Base-by-base conservation (phyloP, 2,797 vertebrate species). In the Arctocebus calabarensis region DNA sequence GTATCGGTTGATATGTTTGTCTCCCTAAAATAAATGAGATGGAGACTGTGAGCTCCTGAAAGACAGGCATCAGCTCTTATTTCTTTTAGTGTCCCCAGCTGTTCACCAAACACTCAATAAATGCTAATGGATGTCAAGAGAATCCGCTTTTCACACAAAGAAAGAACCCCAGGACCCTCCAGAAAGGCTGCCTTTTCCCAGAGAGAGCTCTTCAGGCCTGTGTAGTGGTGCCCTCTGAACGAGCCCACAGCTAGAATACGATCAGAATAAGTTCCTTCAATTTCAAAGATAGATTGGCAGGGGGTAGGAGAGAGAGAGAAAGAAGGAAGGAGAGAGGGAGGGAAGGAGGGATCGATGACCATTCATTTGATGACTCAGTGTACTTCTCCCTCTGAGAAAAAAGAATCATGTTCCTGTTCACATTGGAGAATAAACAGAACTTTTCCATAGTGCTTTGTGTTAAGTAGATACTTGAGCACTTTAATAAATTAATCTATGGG, bases 41-140 rank as follows among this genome's bases (percentile, higher is more conserved):
- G 8, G 71, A 90, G 43, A 62, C 4, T 57, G 22, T 83, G 77
- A 84, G 25, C 74, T 78, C 57, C 90, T 66, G 6, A 93, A 86
- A 86, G 64, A 90, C 19, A 78, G 43, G n/a, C 64, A 88, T 88
- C 20, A 40, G 40, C 68, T 79, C 62, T 85, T 34, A 82, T 23
- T 88, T 84, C 75, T 95, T 93, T 89, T 91, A 64, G 34, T 88
- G 55, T 77, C 70, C 74, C 74, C 62, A 82, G 74, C 52, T 95
- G 70, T 91, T 94, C 88, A 81, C 52, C 57, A 92, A 96, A 96
- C 64, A 85, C 88, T 88, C 90, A 90, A 62, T 93, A 96, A 96
- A 94, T 85, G 90, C 74, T 91, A 95, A 95, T 85, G 37, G 40
- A 34, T 85, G 86, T 40, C 66, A 34, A 88, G 22, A 91, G 55